phyloP scores from a whole-genome alignment of 2,888 invertebrate genomes.

The Drosophila robusta region DNA sequence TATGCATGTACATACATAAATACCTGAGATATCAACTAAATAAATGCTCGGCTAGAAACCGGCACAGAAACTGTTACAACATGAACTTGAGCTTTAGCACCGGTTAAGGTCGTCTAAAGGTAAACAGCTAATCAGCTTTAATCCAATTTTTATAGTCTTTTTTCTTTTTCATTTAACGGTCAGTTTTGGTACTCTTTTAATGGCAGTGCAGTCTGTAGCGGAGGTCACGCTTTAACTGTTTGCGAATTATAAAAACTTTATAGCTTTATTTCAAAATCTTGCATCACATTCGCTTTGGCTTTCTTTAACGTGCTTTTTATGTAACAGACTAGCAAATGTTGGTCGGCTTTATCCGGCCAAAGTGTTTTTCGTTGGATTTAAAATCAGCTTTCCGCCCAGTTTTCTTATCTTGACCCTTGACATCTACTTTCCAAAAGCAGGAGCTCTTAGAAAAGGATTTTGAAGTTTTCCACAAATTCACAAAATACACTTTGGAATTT shows the following conservation, averaged over 20 bases:
- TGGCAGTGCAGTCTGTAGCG: neutral
- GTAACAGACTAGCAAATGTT: no score
- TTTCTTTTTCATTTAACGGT: neutral
- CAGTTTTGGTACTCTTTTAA: neutral
- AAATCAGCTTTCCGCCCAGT: no score
- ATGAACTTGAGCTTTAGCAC: slow-evolving; percentile 17
- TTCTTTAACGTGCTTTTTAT: neutral
- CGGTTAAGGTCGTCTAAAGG: slow-evolving; percentile 6
- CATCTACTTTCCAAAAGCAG: no score
- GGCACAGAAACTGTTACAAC: neutral
- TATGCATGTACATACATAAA: neutral
- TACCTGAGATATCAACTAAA: slow-evolving; percentile 8
- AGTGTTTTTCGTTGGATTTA: neutral
- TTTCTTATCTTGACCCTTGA: neutral
- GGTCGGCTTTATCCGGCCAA: neutral
- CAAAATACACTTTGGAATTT: neutral
- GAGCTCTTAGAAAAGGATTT: no score
- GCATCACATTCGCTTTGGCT: neutral
- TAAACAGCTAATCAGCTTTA: slow-evolving; percentile 16
- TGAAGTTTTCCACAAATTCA: neutral
- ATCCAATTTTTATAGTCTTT: neutral
- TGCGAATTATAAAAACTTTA: slow-evolving; percentile 9
- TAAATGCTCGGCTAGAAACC: neutral
- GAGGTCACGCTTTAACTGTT: slow-evolving; percentile 19
- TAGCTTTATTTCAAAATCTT: neutral